Evolutionary conservation across 2,888 invertebrate species (phyloP).

Genomic region (Escarpia spicata): DNA sequence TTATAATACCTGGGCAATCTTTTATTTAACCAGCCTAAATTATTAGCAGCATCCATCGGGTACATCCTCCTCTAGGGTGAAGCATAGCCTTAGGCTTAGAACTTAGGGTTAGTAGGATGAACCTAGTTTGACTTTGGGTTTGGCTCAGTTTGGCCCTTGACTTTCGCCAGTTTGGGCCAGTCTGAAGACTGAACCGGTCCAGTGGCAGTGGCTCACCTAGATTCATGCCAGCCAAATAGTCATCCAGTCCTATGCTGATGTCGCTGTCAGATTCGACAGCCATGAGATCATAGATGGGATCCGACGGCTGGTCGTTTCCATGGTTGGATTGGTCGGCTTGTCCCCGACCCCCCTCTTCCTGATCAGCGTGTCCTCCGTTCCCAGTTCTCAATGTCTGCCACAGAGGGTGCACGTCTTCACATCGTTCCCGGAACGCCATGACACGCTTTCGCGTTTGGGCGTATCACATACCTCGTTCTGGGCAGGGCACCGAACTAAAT

Average conservation of each 20-base stretch:
- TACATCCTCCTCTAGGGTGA: too few relatives aligned
- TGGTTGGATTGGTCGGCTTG: neutral
- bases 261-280: constrained; percentile 2
- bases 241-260: neutral
- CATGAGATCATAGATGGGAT: neutral
- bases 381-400: neutral
- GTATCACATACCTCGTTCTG: neutral
- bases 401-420: neutral
- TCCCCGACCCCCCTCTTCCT: neutral
- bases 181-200: too few relatives aligned
- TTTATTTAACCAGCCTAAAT: too few relatives aligned
- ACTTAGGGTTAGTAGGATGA: too few relatives aligned
- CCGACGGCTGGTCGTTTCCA: neutral
- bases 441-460: neutral
- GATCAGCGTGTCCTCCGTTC: neutral
- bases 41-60: too few relatives aligned
- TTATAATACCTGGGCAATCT: too few relatives aligned
- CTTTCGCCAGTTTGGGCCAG: too few relatives aligned
- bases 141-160: too few relatives aligned
- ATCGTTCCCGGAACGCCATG: neutral
- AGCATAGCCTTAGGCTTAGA: too few relatives aligned
- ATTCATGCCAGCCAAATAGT: neutral
- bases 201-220: neutral
- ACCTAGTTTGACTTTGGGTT: too few relatives aligned
- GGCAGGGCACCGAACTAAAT: neutral